Conservation (phyloP, 2,797 vertebrate species). For the Enteromius trimaculatus region DNA sequence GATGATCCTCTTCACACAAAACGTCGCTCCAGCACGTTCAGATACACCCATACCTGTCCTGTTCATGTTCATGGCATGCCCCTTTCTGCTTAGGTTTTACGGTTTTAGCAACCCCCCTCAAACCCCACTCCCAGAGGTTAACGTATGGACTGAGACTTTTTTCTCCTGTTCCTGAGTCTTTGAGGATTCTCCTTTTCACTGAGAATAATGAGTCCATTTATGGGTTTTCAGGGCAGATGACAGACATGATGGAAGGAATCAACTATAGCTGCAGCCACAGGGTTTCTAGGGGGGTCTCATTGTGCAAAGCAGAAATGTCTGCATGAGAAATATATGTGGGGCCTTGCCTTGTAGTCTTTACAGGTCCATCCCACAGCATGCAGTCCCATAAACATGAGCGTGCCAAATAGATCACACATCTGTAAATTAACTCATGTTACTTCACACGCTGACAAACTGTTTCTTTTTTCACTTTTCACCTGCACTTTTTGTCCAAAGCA, state of each 20-base stretch:
- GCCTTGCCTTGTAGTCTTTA: slow-evolving; percentile 23
- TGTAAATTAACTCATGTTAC: slow-evolving; percentile 9
- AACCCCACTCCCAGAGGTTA: background rate
- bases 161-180: background rate
- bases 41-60: slow-evolving; percentile 46
- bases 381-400: slow-evolving; percentile 24
- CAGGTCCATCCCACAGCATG: slow-evolving; percentile 2
- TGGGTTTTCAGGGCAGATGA: background rate
- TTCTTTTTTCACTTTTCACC: background rate
- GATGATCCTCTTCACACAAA: slow-evolving; percentile 70
- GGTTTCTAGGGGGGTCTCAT: too few species aligned
- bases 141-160: background rate
- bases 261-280: background rate
- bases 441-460: background rate
- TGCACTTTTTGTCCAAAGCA: background rate
- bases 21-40: slow-evolving; percentile 41
- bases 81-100: background rate
- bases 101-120: background rate
- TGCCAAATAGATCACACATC: slow-evolving; percentile 34
- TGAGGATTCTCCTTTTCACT: slow-evolving; percentile 9
- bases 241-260: background rate
- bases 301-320: slow-evolving; percentile 1
- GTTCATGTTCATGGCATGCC: background rate
- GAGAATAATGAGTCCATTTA: slow-evolving; percentile 23
- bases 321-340: background rate